These are phyloP conservation scores for Promerops cafer DNA, from an alignment of 2,113 vertebrate genomes.

Conservation along the genomic window DNA sequence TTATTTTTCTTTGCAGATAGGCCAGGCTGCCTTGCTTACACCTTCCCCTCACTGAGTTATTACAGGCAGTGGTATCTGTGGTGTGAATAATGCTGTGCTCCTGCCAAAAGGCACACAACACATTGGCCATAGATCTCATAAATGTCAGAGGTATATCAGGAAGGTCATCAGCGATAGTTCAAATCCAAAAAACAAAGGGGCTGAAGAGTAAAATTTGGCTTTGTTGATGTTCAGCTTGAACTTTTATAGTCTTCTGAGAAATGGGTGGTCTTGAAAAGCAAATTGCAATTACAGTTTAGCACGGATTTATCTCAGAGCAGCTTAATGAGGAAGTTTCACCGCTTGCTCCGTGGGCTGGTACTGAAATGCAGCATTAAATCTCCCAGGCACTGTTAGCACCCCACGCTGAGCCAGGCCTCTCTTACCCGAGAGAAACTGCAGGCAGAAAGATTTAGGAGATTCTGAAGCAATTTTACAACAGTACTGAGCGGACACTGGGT, in stretches of 20 bases:
- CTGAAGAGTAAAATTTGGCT: neutral
- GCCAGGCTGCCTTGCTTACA: neutral
- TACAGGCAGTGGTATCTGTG: conserved; percentile 11
- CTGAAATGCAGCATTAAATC: neutral
- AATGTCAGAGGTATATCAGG: conserved; percentile 3
- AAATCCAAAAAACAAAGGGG: conserved; percentile 7
- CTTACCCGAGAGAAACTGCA: neutral
- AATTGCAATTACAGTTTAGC: conserved; percentile 28
- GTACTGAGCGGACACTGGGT: neutral
- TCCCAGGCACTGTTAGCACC: neutral
- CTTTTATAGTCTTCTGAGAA: conserved; percentile 38
- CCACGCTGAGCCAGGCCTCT: neutral
- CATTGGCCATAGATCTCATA: conserved; percentile 21
- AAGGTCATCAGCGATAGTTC: neutral
- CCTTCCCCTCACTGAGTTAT: conserved; percentile 32
- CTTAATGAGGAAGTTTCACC: neutral
- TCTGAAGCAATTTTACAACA: neutral
- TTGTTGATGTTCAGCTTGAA: neutral
- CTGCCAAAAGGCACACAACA: conserved; percentile 30
- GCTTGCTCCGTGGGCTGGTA: neutral
- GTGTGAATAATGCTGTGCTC: conserved; percentile 32
- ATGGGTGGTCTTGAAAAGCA: conserved; percentile 28
- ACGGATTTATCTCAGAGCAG: neutral
- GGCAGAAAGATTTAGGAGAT: neutral
- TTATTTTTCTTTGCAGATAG: conserved; percentile 1